Base-by-base conservation (phyloP, 2,797 vertebrate species). In the Pampus argenteus region DNA sequence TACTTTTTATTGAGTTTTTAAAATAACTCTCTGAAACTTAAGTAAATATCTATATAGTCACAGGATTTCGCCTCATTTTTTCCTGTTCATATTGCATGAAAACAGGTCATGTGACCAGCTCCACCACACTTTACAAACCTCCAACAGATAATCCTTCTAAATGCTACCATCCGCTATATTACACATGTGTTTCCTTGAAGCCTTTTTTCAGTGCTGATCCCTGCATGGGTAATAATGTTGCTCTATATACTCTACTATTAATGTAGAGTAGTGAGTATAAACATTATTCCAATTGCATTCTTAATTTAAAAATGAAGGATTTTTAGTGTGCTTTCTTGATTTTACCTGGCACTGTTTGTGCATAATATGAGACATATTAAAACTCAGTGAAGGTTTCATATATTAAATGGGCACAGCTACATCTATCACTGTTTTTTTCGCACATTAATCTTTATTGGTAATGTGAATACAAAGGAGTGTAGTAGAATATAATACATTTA, bases 341-440 rank as follows among this genome's bases (percentile, higher is more conserved):
- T 49, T 36, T 36, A 28, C 25, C 22, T 60, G 45, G 36, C 44
- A n/a, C 14, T 23, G 40, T 81, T 63, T 77, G 29, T 64, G 55
- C 61, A 65, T 74, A 61, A 78, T 10, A 8, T 36, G 7, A 79
- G 76, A 79, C 17, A 58, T 57, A 76, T 82, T 76, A 68, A 79
- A 74, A 49, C 60, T 47, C 55, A 65, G 9, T 36, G 54, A 76
- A 61, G 58, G 55, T 72, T 51, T 79, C 31, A 7, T 49, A 61
- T 71, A 76, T 65, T 65, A 78, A 80, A 67, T 50, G 15, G 18
- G 22, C 68, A 22, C 55, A 22, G 57, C 40, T 45, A 11, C 83
- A 82, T 86, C 70, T 74, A 82, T 86, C 84, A 83, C 20, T 45
- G 60, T 64, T 56, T 78, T 63, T 60, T 31, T 29, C 36, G 44